These are phyloP conservation scores for Harlomillsia oculata DNA, from an alignment of 1,140 invertebrate genomes.

Conservation along the genomic window DNA sequence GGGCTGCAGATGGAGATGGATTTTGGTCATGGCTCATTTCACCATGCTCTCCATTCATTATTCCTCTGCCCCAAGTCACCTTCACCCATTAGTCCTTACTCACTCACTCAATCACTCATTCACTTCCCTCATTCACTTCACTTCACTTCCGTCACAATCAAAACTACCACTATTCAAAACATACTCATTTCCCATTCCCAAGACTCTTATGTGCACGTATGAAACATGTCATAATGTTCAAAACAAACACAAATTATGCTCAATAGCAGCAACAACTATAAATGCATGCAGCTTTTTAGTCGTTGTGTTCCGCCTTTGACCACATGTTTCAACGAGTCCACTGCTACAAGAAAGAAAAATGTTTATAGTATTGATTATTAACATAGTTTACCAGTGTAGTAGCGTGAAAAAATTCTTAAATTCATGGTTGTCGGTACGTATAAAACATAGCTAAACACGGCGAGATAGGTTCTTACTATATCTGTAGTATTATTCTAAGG, in stretches of 20 bases:
- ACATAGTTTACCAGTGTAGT: neutral
- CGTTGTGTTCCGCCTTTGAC: neutral
- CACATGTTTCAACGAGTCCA: neutral
- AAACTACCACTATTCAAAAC: neutral
- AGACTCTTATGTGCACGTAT: neutral
- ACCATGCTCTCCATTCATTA: constrained; percentile 21
- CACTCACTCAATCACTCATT: constrained; percentile 9
- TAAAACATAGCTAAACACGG: neutral
- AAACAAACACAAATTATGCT: neutral
- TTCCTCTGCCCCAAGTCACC: constrained; percentile 15
- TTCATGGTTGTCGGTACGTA: neutral
- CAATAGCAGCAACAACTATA: neutral
- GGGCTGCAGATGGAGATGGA: constrained; percentile 19
- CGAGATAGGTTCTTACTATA: neutral
- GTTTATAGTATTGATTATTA: neutral
- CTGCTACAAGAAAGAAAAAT: neutral
- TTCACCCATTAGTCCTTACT: constrained; percentile 7
- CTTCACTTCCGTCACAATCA: neutral
- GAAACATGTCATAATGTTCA: neutral
- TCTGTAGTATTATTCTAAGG: too few species aligned
- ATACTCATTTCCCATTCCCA: neutral
- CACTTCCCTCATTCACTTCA: constrained; percentile 6
- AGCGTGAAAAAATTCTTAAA: neutral
- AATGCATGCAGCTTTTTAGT: neutral
- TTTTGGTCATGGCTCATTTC: constrained; percentile 33